Conservation (phyloP, 2,888 invertebrate species). For the Timema podura region DNA sequence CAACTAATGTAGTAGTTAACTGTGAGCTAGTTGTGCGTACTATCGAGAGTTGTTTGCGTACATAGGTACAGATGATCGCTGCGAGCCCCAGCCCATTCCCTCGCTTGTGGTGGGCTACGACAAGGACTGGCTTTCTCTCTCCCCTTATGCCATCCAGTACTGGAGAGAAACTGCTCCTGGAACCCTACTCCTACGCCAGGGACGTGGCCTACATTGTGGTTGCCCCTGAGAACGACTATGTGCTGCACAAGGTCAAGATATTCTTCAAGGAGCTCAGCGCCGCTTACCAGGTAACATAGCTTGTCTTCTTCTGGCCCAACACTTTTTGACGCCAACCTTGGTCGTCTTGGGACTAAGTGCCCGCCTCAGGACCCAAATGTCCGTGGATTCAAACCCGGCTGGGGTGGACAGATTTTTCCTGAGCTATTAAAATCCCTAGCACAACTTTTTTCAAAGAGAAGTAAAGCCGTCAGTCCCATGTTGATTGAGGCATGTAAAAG, state of each 20-base stretch:
- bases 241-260: constrained; percentile 69
- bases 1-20: too few relatives aligned
- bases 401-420: too few relatives aligned
- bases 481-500: too few relatives aligned
- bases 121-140: constrained; percentile 89
- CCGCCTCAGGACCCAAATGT: too few relatives aligned
- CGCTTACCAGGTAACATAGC: constrained; percentile 69
- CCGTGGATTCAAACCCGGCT: too few relatives aligned
- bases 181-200: constrained; percentile 92
- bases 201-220: constrained; percentile 95
- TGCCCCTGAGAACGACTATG: constrained; percentile 85
- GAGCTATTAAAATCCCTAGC: too few relatives aligned
- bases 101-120: constrained; percentile 91
- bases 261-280: constrained; percentile 93
- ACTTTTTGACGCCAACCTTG: neutral
- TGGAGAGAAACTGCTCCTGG: constrained; percentile 97
- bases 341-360: too few relatives aligned
- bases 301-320: neutral
- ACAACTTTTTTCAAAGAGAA: too few relatives aligned
- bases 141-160: constrained; percentile 90
- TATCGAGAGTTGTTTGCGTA: constrained; percentile 12
- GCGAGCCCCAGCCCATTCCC: constrained; percentile 96
- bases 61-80: constrained; percentile 81
- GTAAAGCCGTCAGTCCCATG: too few relatives aligned
- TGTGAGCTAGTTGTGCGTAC: too few relatives aligned